Conservation (phyloP, 2,797 vertebrate species). For the Crenuchus spilurus region DNA sequence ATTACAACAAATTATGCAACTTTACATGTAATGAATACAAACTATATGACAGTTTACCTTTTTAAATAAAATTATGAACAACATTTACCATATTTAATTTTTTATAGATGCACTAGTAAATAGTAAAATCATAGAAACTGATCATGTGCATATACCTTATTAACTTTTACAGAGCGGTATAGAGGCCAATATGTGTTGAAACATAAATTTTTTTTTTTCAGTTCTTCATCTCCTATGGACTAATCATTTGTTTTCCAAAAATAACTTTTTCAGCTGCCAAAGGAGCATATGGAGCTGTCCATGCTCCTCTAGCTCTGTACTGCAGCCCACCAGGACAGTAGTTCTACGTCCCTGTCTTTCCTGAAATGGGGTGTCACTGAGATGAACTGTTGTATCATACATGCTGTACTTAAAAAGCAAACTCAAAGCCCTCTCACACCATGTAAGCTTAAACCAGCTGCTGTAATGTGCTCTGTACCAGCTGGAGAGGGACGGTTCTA, state of each 20-base stretch:
- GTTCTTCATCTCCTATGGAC: constrained; percentile 2
- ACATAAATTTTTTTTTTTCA: no score
- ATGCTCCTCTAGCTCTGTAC: constrained; percentile 1
- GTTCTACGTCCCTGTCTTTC: neutral
- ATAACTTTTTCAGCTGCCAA: constrained; percentile 52
- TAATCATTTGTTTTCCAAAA: constrained; percentile 49
- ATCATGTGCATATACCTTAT: no score
- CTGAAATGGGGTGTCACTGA: neutral
- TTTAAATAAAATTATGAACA: no score
- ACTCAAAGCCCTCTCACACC: neutral
- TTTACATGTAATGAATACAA: no score
- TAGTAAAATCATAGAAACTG: no score
- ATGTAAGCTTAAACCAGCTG: constrained; percentile 18
- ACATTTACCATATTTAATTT: no score
- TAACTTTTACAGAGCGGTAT: no score
- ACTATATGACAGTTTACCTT: no score
- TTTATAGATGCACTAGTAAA: no score
- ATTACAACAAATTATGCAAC: no score
- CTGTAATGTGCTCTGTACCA: neutral
- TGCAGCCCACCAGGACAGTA: constrained; percentile 22
- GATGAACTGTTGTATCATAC: neutral
- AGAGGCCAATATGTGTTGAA: no score
- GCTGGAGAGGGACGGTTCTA: neutral
- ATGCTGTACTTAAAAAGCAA: neutral
- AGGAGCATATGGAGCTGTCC: constrained; percentile 15